These are phyloP conservation scores for Scolanthus callimorphus DNA, from an alignment of 92 coral and sea anemone species.

Conservation along the genomic window DNA sequence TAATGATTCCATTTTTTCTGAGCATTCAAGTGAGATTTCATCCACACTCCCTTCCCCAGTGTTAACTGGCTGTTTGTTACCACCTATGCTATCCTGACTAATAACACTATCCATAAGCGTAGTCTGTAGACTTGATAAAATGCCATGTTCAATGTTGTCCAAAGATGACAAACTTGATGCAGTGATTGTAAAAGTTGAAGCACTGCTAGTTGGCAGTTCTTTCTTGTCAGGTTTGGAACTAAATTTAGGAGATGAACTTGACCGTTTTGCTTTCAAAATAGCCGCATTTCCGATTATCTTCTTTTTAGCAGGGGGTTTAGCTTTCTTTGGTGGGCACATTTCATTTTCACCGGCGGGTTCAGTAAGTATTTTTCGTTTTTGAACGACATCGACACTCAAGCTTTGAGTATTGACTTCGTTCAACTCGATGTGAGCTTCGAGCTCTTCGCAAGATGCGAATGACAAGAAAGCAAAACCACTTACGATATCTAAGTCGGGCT, in stretches of 20 bases:
- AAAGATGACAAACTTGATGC: no score
- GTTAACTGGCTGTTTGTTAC: no score
- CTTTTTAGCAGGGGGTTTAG: background rate
- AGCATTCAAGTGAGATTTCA: conserved; percentile 30
- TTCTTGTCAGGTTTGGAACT: no score
- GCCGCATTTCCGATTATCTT: background rate
- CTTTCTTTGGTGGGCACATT: background rate
- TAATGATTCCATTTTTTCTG: conserved; percentile 16
- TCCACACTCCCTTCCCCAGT: no score
- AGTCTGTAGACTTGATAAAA: no score
- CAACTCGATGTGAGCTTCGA: conserved; percentile 68
- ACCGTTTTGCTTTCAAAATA: no score
- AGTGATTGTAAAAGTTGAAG: no score
- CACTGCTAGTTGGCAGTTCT: no score
- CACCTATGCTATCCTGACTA: no score
- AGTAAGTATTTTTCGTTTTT: conserved; percentile 28
- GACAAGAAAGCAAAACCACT: conserved; percentile 83
- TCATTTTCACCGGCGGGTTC: background rate
- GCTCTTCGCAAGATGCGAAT: conserved; percentile 57
- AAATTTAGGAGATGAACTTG: no score
- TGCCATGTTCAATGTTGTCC: no score
- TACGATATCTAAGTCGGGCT: conserved; percentile 72
- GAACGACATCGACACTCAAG: conserved; percentile 61
- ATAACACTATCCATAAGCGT: no score
- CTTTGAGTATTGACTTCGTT: conserved; percentile 54